Evolutionary conservation across 2,888 invertebrate genomes (phyloP).

Genomic region (Cataglyphis cursor): DNA sequence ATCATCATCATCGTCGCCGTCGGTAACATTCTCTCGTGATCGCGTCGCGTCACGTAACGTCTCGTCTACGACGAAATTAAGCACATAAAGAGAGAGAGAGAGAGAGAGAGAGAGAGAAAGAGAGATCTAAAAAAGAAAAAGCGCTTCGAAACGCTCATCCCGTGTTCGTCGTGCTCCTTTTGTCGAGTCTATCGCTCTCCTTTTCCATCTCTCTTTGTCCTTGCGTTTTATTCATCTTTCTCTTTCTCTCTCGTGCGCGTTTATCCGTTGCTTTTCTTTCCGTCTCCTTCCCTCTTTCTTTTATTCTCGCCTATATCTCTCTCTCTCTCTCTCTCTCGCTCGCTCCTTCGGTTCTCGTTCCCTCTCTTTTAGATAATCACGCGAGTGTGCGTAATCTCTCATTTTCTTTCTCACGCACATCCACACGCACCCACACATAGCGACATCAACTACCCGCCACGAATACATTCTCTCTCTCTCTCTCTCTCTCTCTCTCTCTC

Average conservation of each 20-base stretch:
- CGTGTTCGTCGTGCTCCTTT: conserved; percentile 37
- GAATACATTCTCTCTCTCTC: conserved; percentile 57
- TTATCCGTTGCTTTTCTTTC: neutral
- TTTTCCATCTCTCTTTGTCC: conserved; percentile 45
- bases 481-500: neutral
- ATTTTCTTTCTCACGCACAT: conserved; percentile 57
- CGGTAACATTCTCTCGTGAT: conserved; percentile 27
- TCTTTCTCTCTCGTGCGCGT: neutral
- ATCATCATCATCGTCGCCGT: neutral
- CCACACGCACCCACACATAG: conserved; percentile 29
- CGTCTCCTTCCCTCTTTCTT: conserved; percentile 15
- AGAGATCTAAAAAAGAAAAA: neutral
- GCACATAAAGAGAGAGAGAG: too few relatives aligned
- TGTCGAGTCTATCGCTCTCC: conserved; percentile 25
- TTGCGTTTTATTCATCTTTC: conserved; percentile 46
- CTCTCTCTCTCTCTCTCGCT: neutral
- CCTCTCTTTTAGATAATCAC: conserved; percentile 67
- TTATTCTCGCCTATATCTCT: neutral
- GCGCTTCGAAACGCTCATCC: conserved; percentile 43
- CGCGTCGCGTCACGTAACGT: conserved; percentile 15
- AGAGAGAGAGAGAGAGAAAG: too few relatives aligned
- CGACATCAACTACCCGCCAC: conserved; percentile 50
- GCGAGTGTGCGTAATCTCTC: conserved; percentile 66
- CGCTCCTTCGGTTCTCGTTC: conserved; percentile 14
- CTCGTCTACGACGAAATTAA: conserved; percentile 23